Percentiles rank a stretch among this genome's conserved stretches.
These are phyloP conservation scores for Thysanoteuthis rhombus DNA, from an alignment of 2,888 invertebrate genomes.

Conservation along the genomic window DNA sequence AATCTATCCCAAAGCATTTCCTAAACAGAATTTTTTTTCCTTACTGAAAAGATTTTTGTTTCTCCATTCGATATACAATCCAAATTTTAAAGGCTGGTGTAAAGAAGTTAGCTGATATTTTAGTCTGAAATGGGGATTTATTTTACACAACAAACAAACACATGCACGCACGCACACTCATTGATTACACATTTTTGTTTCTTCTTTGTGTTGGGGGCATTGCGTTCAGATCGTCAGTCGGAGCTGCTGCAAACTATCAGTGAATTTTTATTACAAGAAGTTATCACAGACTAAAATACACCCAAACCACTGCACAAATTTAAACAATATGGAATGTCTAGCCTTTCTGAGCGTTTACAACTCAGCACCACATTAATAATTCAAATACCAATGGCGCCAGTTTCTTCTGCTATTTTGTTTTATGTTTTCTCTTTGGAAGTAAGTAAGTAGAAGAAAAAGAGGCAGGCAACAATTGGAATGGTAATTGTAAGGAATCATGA, in stretches of 20 bases:
- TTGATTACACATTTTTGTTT: not conserved
- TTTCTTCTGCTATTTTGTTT: not conserved
- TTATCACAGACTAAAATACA: not conserved
- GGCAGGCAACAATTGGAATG: conserved; percentile 1
- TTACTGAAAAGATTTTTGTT: no score
- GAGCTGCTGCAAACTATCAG: not conserved
- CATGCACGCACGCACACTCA: not conserved
- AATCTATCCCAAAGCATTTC: no score
- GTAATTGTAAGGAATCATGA: not conserved
- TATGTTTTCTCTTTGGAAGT: not conserved
- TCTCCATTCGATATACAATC: not conserved
- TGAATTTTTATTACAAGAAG: not conserved
- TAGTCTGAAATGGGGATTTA: not conserved
- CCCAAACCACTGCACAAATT: conserved; percentile 12
- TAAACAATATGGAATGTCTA: conserved; percentile 12
- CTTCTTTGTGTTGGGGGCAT: not conserved
- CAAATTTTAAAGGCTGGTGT: not conserved
- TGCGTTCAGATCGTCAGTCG: not conserved
- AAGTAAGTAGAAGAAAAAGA: not conserved
- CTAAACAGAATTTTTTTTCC: no score
- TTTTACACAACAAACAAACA: not conserved
- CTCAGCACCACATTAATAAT: not conserved
- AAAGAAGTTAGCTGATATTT: conserved; percentile 12
- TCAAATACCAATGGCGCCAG: not conserved
- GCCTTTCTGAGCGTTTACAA: not conserved